A percentile compares a stretch with the other conserved stretches of the same genome.
phyloP scores from a whole-genome alignment of 2,888 invertebrate species.

The Sinhomidia bicolor region DNA sequence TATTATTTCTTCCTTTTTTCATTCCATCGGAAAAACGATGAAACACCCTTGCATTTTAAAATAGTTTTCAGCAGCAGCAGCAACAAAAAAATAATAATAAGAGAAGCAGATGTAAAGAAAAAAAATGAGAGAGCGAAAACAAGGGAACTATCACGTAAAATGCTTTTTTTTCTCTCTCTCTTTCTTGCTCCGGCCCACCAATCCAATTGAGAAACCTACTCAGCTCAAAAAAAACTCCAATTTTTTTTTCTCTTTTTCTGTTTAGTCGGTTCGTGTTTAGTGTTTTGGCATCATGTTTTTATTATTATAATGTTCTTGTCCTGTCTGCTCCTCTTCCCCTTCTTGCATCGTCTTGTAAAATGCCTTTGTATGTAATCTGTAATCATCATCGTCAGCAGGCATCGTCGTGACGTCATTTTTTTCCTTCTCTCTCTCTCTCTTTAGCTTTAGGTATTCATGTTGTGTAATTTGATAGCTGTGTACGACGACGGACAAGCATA shows the following conservation, averaged over 20 bases:
- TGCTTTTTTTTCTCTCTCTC: background rate
- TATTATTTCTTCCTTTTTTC: too few species aligned
- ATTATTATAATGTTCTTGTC: constrained; percentile 50
- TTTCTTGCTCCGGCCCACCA: constrained; percentile 1
- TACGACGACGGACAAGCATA: background rate
- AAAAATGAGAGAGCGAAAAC: background rate
- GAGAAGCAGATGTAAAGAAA: constrained; percentile 30
- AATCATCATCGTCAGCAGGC: background rate
- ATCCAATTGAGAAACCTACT: constrained; percentile 49
- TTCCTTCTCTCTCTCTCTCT: too few species aligned
- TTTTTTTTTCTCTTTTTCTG: constrained; percentile 20
- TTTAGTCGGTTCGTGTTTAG: constrained; percentile 50
- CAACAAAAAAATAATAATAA: background rate
- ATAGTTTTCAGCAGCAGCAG: constrained; percentile 39
- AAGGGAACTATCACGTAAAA: constrained; percentile 41
- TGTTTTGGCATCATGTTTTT: constrained; percentile 63
- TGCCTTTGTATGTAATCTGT: background rate
- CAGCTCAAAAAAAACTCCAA: constrained; percentile 9
- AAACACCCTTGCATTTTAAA: constrained; percentile 64
- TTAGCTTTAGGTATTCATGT: constrained; percentile 27
- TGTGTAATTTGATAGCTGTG: constrained; percentile 62
- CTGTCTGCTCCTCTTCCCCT: constrained; percentile 32
- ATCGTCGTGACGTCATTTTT: constrained; percentile 50
- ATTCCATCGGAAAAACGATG: constrained; percentile 1
- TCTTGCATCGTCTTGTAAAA: background rate